Conservation (phyloP, 2,113 vertebrate genomes). For the Dipodomys spectabilis region DNA sequence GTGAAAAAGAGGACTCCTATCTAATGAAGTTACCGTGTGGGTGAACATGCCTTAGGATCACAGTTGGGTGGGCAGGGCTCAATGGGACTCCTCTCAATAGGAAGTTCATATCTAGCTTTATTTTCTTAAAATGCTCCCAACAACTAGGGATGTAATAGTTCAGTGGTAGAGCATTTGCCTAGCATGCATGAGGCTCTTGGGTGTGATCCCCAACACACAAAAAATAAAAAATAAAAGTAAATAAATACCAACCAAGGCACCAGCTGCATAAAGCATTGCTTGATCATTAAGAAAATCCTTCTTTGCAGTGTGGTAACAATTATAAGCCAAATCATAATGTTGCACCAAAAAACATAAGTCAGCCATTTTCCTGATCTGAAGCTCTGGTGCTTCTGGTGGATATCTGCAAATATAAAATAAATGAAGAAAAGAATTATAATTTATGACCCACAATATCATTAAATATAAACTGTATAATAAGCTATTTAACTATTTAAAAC, state of each 20-base stretch:
- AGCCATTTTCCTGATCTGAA: slow-evolving; percentile 99
- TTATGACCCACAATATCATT: neutral
- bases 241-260: slow-evolving; percentile 93
- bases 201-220: neutral
- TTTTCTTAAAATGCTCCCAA: neutral
- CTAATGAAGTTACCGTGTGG: neutral
- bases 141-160: neutral
- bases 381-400: slow-evolving; percentile 97
- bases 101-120: neutral
- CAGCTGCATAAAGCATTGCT: slow-evolving; percentile 98
- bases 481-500: neutral
- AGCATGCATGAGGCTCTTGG: neutral
- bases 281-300: slow-evolving; percentile 99
- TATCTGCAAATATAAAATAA: slow-evolving; percentile 89
- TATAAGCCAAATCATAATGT: slow-evolving; percentile 98
- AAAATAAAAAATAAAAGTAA: neutral
- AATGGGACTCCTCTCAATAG: neutral
- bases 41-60: neutral
- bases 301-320: slow-evolving; percentile 98
- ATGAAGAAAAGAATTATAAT: neutral
- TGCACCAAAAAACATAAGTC: slow-evolving; percentile 99
- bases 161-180: neutral
- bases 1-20: neutral
- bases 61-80: neutral
- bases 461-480: slow-evolving; percentile 65